phyloP scores from a whole-genome alignment of 2,888 invertebrate genomes.

The Lapara coniferarum region DNA sequence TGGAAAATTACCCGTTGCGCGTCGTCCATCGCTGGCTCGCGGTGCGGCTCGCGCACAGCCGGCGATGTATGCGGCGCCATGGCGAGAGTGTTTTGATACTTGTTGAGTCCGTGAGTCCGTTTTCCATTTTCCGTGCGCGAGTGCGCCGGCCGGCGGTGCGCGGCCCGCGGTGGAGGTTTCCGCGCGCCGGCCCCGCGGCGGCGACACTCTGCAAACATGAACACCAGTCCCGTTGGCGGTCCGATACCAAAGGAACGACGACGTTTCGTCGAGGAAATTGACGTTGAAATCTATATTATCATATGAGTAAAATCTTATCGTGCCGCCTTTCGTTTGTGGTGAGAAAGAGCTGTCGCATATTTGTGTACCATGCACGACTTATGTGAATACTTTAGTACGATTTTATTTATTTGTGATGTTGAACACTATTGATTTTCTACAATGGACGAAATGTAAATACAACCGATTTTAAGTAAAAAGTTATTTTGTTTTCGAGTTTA shows the following conservation, averaged over 20 bases:
- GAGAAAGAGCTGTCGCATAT: slow-evolving; percentile 76
- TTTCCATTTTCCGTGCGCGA: slow-evolving; percentile 46
- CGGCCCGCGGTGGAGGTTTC: not conserved
- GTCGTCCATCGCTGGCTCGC: slow-evolving; percentile 61
- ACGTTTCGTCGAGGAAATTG: slow-evolving; percentile 60
- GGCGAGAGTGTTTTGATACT: slow-evolving; percentile 62
- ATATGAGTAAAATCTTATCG: slow-evolving; percentile 70
- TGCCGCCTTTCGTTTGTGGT: slow-evolving; percentile 78
- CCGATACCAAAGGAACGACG: slow-evolving; percentile 68
- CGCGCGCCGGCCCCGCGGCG: slow-evolving; percentile 42
- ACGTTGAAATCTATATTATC: slow-evolving; percentile 65
- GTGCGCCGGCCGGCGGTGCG: slow-evolving; percentile 5
- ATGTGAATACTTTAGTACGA: slow-evolving; percentile 82
- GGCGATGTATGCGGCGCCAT: slow-evolving; percentile 59
- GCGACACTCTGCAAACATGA: slow-evolving; percentile 63
- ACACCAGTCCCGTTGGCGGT: slow-evolving; percentile 63
- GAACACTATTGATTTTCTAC: slow-evolving; percentile 83
- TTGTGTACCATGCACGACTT: slow-evolving; percentile 75
- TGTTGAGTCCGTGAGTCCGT: slow-evolving; percentile 63
- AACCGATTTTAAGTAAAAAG: slow-evolving; percentile 84
- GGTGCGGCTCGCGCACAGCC: slow-evolving; percentile 31
- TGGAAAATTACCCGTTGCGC: slow-evolving; percentile 67
- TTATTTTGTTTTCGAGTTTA: slow-evolving; percentile 81
- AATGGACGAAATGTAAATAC: slow-evolving; percentile 84
- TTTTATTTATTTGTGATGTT: slow-evolving; percentile 84